Conservation (phyloP, 2,113 vertebrate species). For the Tor tambroides region DNA sequence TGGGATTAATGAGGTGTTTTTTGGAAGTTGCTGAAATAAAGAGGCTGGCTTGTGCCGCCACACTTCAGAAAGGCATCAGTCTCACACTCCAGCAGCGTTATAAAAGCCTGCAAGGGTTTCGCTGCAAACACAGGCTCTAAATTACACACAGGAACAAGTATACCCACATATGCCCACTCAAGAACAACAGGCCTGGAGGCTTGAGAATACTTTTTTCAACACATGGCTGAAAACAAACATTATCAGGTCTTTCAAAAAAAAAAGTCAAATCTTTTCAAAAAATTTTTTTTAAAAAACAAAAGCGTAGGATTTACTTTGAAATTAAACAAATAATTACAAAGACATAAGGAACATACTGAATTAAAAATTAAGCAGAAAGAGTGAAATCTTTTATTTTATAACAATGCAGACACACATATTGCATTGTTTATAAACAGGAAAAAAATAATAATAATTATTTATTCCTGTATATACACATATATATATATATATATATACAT, state of each 20-base stretch:
- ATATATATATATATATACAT: too few relatives aligned
- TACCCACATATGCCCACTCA: slow-evolving; percentile 5
- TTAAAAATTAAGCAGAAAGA: too few relatives aligned
- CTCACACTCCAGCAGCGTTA: not conserved
- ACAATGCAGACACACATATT: too few relatives aligned
- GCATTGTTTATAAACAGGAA: too few relatives aligned
- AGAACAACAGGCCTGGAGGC: slow-evolving; percentile 9
- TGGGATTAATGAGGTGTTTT: slow-evolving; percentile 56
- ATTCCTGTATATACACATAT: too few relatives aligned
- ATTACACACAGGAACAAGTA: not conserved
- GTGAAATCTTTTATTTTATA: too few relatives aligned
- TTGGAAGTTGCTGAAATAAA: slow-evolving; percentile 44
- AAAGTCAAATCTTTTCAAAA: too few relatives aligned
- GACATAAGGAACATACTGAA: too few relatives aligned
- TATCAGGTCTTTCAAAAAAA: not conserved
- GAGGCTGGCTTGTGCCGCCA: slow-evolving; percentile 25
- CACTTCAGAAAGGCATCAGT: slow-evolving; percentile 27
- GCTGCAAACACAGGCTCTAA: slow-evolving; percentile 17
- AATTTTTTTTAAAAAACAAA: not conserved
- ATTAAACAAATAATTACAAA: too few relatives aligned
- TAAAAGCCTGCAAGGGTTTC: slow-evolving; percentile 34
- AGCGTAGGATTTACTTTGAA: too few relatives aligned
- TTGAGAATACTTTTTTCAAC: not conserved
- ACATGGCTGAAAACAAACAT: not conserved
- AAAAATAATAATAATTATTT: too few relatives aligned